Conservation (phyloP, 2,888 invertebrate genomes). For the Caenorhabditis panamensis region DNA sequence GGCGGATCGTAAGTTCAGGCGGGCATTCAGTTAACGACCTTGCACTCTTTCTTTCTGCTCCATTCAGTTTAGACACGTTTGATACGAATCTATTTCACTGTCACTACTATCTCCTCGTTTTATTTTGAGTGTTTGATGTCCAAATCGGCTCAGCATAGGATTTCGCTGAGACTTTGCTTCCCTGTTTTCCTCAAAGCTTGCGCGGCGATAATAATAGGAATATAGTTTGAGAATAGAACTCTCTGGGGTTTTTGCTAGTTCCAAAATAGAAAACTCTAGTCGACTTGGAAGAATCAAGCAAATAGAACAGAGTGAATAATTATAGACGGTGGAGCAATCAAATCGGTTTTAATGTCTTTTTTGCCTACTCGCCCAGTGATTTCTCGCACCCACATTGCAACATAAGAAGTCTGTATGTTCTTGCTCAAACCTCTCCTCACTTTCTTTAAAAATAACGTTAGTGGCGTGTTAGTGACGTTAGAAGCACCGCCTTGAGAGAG, state of each 20-base stretch:
- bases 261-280: slow-evolving; percentile 4
- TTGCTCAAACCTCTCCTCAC: background rate
- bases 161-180: background rate
- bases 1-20: slow-evolving; percentile 1
- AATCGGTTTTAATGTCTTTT: slow-evolving; percentile 51
- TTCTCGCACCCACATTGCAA: slow-evolving; percentile 38
- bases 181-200: too few species aligned
- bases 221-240: background rate
- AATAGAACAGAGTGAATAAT: slow-evolving; percentile 52
- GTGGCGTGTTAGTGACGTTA: background rate
- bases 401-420: slow-evolving; percentile 14
- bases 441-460: slow-evolving; percentile 14
- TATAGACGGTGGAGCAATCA: slow-evolving; percentile 59
- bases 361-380: slow-evolving; percentile 19
- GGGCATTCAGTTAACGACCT: slow-evolving; percentile 18
- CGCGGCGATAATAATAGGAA: too few species aligned
- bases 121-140: background rate
- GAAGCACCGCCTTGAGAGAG: slow-evolving; percentile 39
- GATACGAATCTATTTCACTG: too few species aligned
- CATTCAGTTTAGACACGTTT: background rate
- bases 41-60: slow-evolving; percentile 32
- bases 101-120: background rate
- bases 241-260: background rate
- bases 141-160: background rate
- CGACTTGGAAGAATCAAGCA: slow-evolving; percentile 22